A percentile compares a stretch with the other conserved stretches of the same genome.
Evolutionary conservation across 2,797 vertebrate species (phyloP).

Genomic region (Macroramphosus scolopax): DNA sequence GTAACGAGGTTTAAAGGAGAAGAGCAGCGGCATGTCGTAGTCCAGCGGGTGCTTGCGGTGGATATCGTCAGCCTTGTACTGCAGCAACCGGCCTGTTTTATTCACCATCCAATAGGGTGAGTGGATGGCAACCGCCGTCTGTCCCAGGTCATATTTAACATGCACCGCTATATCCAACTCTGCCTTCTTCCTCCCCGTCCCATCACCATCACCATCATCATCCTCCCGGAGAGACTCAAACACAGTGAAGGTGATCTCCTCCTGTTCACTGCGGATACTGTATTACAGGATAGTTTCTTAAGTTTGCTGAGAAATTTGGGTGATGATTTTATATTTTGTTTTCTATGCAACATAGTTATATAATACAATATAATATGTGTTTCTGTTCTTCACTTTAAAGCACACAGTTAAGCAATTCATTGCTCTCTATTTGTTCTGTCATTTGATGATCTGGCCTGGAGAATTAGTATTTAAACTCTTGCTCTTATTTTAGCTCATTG

Average conservation of each 20-base stretch:
- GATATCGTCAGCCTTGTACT: conserved; percentile 97
- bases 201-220: conserved; percentile 80
- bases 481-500: no score
- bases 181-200: conserved; percentile 73
- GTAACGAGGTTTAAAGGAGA: conserved; percentile 94
- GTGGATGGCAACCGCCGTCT: conserved; percentile 85
- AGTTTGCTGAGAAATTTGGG: background rate
- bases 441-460: no score
- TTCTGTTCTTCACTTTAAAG: no score
- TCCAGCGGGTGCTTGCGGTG: conserved; percentile 94
- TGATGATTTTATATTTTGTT: no score
- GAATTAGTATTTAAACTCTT: no score
- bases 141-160: conserved; percentile 84
- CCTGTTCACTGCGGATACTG: conserved; percentile 78
- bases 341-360: background rate
- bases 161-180: conserved; percentile 93
- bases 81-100: conserved; percentile 91
- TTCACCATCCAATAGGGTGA: conserved; percentile 99
- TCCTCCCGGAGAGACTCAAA: conserved; percentile 80
- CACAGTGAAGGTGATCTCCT: conserved; percentile 90
- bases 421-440: no score
- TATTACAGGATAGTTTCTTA: no score
- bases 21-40: conserved; percentile 92
- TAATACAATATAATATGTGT: no score
- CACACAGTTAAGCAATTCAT: no score